Conservation (phyloP, 2,113 vertebrate genomes). For the Orthonyx spaldingii region DNA sequence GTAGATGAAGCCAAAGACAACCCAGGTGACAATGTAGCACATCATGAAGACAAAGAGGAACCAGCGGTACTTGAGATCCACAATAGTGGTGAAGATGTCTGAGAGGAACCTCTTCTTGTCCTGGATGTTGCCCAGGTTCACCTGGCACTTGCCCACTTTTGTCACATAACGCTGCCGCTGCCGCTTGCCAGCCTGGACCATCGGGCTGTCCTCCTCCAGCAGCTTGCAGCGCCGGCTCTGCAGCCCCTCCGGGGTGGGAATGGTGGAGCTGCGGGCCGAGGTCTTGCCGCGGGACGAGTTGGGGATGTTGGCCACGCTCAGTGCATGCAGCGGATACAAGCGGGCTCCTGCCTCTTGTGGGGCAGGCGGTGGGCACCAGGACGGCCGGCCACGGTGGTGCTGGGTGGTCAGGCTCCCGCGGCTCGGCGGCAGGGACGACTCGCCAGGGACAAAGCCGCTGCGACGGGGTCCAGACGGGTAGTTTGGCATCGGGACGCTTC, state of each 20-base stretch:
- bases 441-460: not conserved
- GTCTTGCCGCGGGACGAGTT: not conserved
- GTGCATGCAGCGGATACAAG: not conserved
- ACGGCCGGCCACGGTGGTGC: not conserved
- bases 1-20: slow-evolving; percentile 76
- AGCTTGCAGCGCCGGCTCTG: slow-evolving; percentile 73
- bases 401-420: accelerated
- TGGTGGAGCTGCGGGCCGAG: not conserved
- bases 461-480: not conserved
- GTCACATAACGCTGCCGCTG: slow-evolving; percentile 80
- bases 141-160: slow-evolving; percentile 82
- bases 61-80: slow-evolving; percentile 84
- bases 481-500: slow-evolving; percentile 18
- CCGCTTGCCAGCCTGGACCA: slow-evolving; percentile 21
- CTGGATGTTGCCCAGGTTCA: slow-evolving; percentile 78
- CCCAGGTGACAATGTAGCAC: slow-evolving; percentile 81
- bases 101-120: slow-evolving; percentile 82
- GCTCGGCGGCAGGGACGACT: not conserved
- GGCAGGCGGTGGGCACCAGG: not conserved
- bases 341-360: not conserved
- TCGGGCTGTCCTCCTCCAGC: slow-evolving; percentile 67
- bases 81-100: slow-evolving; percentile 83
- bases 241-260: not conserved
- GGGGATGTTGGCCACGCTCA: slow-evolving; percentile 40
- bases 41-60: slow-evolving; percentile 83